Conservation (phyloP, 2,113 vertebrate genomes). For the Campylomormyrus numenius region DNA sequence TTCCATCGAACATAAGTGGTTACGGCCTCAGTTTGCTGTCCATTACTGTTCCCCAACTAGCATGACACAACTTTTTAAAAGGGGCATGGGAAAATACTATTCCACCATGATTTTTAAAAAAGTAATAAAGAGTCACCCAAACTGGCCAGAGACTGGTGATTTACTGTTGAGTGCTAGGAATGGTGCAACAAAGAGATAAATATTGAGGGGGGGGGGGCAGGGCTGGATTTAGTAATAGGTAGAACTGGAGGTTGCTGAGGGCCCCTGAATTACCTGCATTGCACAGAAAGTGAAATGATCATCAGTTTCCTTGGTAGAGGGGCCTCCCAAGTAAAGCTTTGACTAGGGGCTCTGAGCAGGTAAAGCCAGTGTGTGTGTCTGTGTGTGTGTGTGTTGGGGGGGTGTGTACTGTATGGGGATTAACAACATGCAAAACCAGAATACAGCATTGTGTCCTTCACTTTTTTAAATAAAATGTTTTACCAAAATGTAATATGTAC, state of each 20-base stretch:
- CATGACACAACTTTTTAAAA: background rate
- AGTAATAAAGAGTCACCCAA: background rate
- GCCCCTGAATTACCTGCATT: background rate
- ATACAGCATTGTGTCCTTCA: background rate
- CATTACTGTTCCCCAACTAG: background rate
- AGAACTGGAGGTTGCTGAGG: background rate
- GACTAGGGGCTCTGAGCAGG: background rate
- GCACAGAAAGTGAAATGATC: background rate
- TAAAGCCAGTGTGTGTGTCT: background rate
- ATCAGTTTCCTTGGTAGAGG: background rate
- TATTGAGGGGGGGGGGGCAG: background rate
- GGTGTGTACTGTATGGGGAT: no score
- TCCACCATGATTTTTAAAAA: background rate
- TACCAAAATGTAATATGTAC: background rate
- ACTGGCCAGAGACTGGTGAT: background rate
- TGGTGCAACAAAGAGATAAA: background rate
- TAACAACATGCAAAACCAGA: background rate
- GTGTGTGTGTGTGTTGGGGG: no score
- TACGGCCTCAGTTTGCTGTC: background rate
- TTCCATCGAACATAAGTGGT: background rate
- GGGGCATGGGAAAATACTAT: background rate
- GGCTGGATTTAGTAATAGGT: background rate
- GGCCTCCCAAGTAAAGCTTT: background rate
- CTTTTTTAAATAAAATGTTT: background rate
- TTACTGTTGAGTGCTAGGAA: background rate